Conservation (phyloP, 2,797 vertebrate species). For the Australoheros facetus region DNA sequence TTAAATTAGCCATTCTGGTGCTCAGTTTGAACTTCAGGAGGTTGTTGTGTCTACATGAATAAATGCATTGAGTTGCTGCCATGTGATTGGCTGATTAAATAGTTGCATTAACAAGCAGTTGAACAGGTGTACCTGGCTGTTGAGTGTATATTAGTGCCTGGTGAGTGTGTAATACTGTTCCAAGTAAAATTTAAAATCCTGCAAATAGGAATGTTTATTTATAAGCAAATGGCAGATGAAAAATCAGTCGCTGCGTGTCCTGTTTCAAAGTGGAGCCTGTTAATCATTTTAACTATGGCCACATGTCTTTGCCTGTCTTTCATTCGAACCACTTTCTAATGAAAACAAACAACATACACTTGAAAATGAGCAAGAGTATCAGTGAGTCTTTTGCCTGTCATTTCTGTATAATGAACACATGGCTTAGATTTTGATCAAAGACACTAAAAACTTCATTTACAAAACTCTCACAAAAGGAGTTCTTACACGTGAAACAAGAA, state of each 20-base stretch:
- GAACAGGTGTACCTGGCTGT: too few species aligned
- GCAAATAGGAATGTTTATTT: too few species aligned
- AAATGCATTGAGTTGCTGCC: neutral
- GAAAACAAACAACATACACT: slow-evolving; percentile 12
- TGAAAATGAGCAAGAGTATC: slow-evolving; percentile 4
- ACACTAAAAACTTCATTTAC: neutral
- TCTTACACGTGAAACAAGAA: neutral
- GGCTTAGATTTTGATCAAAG: neutral
- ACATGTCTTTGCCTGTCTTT: slow-evolving; percentile 5
- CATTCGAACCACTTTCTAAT: slow-evolving; percentile 3
- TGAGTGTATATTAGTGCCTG: neutral
- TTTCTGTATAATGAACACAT: neutral
- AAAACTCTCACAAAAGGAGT: neutral
- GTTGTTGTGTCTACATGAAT: too few species aligned
- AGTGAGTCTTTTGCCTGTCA: neutral
- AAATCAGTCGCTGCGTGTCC: neutral
- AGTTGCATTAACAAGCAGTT: too few species aligned
- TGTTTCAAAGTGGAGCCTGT: neutral
- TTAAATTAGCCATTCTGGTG: neutral
- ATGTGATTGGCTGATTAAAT: neutral
- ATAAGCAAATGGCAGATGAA: neutral
- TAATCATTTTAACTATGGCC: slow-evolving; percentile 8
- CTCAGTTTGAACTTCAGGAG: neutral
- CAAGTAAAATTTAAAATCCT: neutral
- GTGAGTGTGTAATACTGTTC: neutral